These are phyloP conservation scores for Polyommatus iphigenia DNA, from an alignment of 2,888 invertebrate genomes.

Conservation along the genomic window DNA sequence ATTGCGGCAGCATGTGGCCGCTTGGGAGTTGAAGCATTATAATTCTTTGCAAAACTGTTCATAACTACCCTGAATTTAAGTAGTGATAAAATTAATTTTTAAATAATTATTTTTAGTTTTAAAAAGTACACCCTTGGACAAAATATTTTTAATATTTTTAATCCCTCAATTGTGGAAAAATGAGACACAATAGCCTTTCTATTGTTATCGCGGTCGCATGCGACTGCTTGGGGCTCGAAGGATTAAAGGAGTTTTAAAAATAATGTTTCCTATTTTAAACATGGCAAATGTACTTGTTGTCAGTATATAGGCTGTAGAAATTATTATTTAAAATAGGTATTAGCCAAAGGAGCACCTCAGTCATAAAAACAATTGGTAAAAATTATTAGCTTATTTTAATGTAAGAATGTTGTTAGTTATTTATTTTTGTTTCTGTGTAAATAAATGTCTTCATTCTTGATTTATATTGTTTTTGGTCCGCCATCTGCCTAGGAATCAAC, in stretches of 20 bases:
- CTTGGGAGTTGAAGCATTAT: too few relatives aligned
- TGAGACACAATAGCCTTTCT: too few relatives aligned
- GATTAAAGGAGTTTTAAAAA: not conserved
- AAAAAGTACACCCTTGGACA: not conserved
- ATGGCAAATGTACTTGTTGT: not conserved
- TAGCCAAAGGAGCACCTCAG: slow-evolving; percentile 6
- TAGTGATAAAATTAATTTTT: too few relatives aligned
- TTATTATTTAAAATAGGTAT: not conserved
- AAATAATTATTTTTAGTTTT: not conserved
- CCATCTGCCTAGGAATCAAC: too few relatives aligned
- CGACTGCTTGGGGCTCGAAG: too few relatives aligned
- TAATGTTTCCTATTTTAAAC: not conserved
- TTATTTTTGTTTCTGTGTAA: slow-evolving; percentile 13
- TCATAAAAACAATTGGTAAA: not conserved
- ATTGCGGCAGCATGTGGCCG: too few relatives aligned
- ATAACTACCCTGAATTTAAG: too few relatives aligned
- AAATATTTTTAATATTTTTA: too few relatives aligned
- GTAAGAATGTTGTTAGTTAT: not conserved
- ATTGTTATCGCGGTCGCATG: too few relatives aligned
- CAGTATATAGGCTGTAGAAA: not conserved
- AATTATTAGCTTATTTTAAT: not conserved
- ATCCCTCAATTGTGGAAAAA: too few relatives aligned
- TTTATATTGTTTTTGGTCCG: not conserved
- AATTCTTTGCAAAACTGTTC: too few relatives aligned
- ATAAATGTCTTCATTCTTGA: not conserved